These are phyloP conservation scores for Dendrophyllia cribrosa DNA, from an alignment of 64 coral and sea anemone genomes.

Conservation along the genomic window DNA sequence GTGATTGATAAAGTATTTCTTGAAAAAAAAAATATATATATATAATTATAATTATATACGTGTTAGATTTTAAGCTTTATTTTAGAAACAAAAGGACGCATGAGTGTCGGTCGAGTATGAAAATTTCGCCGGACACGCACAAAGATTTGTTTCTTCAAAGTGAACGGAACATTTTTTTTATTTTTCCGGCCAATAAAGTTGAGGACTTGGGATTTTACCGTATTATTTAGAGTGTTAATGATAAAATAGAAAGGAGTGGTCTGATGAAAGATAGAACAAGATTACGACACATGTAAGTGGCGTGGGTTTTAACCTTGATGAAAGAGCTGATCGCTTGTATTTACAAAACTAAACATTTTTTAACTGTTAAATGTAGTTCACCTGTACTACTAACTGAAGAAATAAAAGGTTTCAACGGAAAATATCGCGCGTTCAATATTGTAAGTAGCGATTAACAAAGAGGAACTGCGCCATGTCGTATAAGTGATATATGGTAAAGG, in stretches of 20 bases:
- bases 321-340: not conserved
- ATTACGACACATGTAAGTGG: constrained; percentile 30
- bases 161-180: too few species aligned
- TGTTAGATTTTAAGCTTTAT: too few species aligned
- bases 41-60: too few species aligned
- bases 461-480: not conserved
- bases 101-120: too few species aligned
- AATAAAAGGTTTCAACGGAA: not conserved
- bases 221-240: not conserved
- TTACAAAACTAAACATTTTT: too few species aligned
- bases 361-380: not conserved
- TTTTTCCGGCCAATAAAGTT: too few species aligned
- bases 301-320: not conserved
- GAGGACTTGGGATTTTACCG: not conserved
- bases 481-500: not conserved
- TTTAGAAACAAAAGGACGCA: too few species aligned
- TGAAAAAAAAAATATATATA: too few species aligned
- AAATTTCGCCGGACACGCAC: too few species aligned
- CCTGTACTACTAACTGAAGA: not conserved
- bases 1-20: too few species aligned
- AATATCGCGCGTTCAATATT: not conserved
- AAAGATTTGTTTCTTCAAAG: too few species aligned
- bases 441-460: not conserved
- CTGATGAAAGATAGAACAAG: not conserved
- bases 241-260: not conserved